phyloP scores from a whole-genome alignment of 2,113 vertebrate species.

The Equus przewalskii region DNA sequence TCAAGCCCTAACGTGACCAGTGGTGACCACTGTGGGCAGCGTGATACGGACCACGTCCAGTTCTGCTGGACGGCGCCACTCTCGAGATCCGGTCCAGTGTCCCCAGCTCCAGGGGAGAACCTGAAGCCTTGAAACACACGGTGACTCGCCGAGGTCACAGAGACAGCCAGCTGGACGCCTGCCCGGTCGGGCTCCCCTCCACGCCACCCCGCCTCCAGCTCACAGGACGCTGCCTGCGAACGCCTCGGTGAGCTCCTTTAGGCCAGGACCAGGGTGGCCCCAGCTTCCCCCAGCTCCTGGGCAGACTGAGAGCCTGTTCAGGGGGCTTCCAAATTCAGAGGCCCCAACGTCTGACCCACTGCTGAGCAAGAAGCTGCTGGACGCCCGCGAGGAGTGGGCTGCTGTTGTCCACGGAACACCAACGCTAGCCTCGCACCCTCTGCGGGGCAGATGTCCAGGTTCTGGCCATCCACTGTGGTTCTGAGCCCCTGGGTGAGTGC shows the following conservation, averaged over 20 bases:
- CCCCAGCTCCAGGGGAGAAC: background rate
- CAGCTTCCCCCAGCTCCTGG: background rate
- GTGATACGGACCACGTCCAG: rapidly evolving
- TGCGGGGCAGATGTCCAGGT: background rate
- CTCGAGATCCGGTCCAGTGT: background rate
- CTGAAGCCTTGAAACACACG: background rate
- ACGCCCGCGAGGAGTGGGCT: background rate
- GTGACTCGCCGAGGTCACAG: background rate
- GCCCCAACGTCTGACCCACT: background rate
- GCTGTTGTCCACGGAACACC: rapidly evolving
- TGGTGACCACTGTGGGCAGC: background rate
- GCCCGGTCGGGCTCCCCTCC: background rate
- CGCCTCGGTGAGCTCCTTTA: background rate
- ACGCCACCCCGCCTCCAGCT: too few relatives aligned
- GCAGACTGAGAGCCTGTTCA: background rate
- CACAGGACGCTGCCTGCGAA: rapidly evolving
- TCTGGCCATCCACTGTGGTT: background rate
- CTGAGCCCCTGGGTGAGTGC: too few relatives aligned
- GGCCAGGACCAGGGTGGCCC: background rate
- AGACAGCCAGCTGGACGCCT: background rate
- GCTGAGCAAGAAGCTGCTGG: too few relatives aligned
- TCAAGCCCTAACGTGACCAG: background rate
- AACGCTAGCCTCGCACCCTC: background rate
- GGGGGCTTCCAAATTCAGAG: background rate
- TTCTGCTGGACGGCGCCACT: background rate